Conservation (phyloP, 2,888 invertebrate genomes). For the Ophion obscuratus region DNA sequence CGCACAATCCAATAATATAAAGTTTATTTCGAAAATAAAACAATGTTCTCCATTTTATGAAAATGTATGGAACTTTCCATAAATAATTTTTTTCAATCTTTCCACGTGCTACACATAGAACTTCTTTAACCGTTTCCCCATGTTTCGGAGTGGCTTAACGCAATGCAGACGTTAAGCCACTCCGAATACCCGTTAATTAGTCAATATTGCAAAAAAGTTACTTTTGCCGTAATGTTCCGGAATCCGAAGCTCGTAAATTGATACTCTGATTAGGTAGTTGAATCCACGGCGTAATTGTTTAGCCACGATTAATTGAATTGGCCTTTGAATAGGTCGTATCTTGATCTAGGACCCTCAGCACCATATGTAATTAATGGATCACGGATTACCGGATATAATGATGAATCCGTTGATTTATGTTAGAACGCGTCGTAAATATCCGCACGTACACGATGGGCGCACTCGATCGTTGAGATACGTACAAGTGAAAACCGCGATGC, state of each 20-base stretch:
- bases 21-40: background rate
- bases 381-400: background rate
- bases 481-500: slow-evolving; percentile 22
- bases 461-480: background rate
- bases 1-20: background rate
- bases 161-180: background rate
- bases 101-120: background rate
- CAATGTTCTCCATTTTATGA: background rate
- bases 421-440: background rate
- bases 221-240: too few species aligned
- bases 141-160: background rate
- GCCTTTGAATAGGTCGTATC: background rate
- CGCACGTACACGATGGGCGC: background rate
- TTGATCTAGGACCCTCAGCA: background rate
- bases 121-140: background rate
- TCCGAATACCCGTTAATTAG: too few species aligned
- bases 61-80: background rate
- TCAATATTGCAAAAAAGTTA: too few species aligned
- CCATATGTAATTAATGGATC: background rate
- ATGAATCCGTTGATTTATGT: background rate
- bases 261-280: background rate
- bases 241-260: background rate
- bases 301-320: background rate
- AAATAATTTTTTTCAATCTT: background rate
- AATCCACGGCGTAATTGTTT: background rate